A percentile compares a stretch with the other conserved stretches of the same genome.
phyloP scores from a whole-genome alignment of 2,888 invertebrate species.

The Nephrotoma appendiculata region DNA sequence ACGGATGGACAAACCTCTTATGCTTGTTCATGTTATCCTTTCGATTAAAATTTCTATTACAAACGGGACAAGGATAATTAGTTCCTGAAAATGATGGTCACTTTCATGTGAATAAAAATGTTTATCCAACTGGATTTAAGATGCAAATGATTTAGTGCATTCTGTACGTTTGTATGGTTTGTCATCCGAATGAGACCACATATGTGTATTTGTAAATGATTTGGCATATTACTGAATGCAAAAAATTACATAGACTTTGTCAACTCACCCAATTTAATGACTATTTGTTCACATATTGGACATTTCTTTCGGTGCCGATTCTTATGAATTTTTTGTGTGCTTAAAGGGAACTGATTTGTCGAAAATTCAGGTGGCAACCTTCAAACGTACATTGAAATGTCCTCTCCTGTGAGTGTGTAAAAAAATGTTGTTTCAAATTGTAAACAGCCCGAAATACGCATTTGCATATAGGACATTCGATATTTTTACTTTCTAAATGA shows the following conservation, averaged over 20 bases:
- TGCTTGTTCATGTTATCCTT: conserved; percentile 38
- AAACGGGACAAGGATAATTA: conserved; percentile 39
- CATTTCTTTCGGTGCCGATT: too few species aligned
- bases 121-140: neutral
- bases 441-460: neutral
- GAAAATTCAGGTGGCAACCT: neutral
- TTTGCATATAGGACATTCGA: too few species aligned
- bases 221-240: neutral
- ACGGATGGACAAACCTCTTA: neutral
- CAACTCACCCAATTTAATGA: too few species aligned
- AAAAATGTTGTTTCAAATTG: neutral
- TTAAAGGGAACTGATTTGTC: neutral
- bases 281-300: too few species aligned
- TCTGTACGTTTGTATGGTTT: conserved; percentile 13
- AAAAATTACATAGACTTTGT: too few species aligned
- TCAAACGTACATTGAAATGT: neutral
- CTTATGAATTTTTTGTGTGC: too few species aligned
- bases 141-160: conserved; percentile 7
- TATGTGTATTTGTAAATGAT: neutral
- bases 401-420: neutral
- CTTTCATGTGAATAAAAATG: conserved; percentile 12
- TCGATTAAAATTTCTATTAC: conserved; percentile 41
- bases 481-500: conserved; percentile 1
- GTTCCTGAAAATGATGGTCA: conserved; percentile 32
- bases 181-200: conserved; percentile 10